phyloP scores from a whole-genome alignment of 2,797 vertebrate genomes.

The Amblyopsis hoosieri region DNA sequence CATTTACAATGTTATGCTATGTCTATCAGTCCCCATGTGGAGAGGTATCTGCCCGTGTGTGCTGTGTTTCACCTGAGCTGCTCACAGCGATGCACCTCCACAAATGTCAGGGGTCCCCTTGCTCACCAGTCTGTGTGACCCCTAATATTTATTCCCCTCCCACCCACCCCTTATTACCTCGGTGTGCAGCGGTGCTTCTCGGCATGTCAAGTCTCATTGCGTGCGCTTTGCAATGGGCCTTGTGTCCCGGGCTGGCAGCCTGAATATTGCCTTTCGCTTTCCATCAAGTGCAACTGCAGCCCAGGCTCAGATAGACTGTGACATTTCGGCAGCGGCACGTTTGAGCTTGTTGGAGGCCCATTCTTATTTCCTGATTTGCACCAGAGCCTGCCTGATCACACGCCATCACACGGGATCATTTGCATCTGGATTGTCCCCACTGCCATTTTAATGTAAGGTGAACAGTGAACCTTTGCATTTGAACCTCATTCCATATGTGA shows the following conservation, averaged over 20 bases:
- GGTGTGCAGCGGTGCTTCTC: conserved; percentile 50
- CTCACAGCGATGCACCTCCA: conserved; percentile 55
- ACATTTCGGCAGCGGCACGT: conserved; percentile 60
- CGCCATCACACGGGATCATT: conserved; percentile 28
- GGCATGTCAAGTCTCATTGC: conserved; percentile 69
- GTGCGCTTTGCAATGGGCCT: conserved; percentile 58
- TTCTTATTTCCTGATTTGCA: conserved; percentile 56
- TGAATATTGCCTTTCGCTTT: conserved; percentile 78
- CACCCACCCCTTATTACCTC: conserved; percentile 70
- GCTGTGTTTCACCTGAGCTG: conserved; percentile 15
- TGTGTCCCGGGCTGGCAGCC: conserved; percentile 46
- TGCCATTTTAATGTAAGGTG: conserved; percentile 50
- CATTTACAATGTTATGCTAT: conserved; percentile 28
- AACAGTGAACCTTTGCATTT: conserved; percentile 56
- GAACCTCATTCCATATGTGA: conserved; percentile 16
- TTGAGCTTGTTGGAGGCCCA: conserved; percentile 55
- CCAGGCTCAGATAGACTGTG: conserved; percentile 64
- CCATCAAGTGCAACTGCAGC: conserved; percentile 62
- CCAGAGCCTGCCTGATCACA: conserved; percentile 54
- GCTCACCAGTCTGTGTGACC: conserved; percentile 60
- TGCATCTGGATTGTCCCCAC: not conserved
- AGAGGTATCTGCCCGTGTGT: conserved; percentile 25
- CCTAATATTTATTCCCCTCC: conserved; percentile 73
- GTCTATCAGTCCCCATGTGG: conserved; percentile 16
- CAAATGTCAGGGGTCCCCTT: conserved; percentile 70